Conservation (phyloP, 2,113 vertebrate species). For the Cheilinus undulatus region DNA sequence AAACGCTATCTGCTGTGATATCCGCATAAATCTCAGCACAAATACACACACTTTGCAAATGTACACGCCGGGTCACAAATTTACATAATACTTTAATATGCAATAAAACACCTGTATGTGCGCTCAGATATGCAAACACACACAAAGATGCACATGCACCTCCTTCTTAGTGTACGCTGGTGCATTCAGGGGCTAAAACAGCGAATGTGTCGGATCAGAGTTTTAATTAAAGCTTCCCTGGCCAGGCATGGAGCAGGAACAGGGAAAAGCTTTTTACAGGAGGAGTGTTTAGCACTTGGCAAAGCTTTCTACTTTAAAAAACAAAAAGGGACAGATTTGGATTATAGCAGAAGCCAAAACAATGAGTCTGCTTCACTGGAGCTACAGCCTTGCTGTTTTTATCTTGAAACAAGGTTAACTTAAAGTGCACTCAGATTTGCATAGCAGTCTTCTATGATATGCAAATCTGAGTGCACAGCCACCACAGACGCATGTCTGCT, state of each 20-base stretch:
- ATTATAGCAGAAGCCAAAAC: slow-evolving; percentile 59
- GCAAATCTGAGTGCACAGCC: not conserved
- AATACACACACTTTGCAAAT: slow-evolving; percentile 1
- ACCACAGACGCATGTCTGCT: not conserved
- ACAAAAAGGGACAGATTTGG: slow-evolving; percentile 61
- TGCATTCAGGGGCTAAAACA: slow-evolving; percentile 21
- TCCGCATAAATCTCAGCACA: slow-evolving; percentile 39
- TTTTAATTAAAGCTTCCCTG: slow-evolving; percentile 69
- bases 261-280: slow-evolving; percentile 68
- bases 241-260: slow-evolving; percentile 49
- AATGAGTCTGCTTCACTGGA: slow-evolving; percentile 53
- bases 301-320: slow-evolving; percentile 62
- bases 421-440: not conserved
- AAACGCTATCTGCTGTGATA: slow-evolving; percentile 38
- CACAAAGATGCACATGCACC: not conserved
- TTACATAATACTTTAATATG: slow-evolving; percentile 33
- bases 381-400: slow-evolving; percentile 41
- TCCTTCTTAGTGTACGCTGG: not conserved
- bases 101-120: slow-evolving; percentile 22
- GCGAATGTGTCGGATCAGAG: slow-evolving; percentile 55
- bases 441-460: not conserved
- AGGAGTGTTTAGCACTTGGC: slow-evolving; percentile 48
- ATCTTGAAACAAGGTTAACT: slow-evolving; percentile 42
- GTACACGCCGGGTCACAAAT: not conserved
- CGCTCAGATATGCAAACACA: not conserved